A percentile compares a stretch with the other conserved stretches of the same genome.
Conservation (phyloP, 1,140 invertebrate genomes). For the Laupala kohalensis region DNA sequence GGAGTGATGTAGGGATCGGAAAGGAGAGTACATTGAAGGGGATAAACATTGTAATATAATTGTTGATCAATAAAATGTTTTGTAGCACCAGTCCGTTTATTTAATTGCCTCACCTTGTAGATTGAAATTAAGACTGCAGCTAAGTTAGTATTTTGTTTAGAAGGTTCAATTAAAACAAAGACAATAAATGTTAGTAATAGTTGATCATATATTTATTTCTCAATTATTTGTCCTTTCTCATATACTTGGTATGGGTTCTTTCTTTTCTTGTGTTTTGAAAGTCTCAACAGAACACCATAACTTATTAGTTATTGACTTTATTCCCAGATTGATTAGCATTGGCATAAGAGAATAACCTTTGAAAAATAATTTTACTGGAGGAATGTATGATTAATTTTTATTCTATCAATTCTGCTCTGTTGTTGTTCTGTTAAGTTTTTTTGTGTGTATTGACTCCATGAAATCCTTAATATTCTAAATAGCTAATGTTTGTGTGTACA, state of each 20-base stretch:
- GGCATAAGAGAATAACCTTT: too few species aligned
- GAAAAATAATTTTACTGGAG: too few species aligned
- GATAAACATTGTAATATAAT: background rate
- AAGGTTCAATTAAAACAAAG: background rate
- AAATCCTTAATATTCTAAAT: background rate
- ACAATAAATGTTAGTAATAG: background rate
- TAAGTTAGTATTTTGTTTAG: background rate
- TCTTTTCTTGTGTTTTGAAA: too few species aligned
- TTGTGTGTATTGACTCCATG: too few species aligned
- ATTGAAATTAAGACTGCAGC: too few species aligned
- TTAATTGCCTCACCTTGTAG: background rate
- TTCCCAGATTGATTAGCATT: too few species aligned
- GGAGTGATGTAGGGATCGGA: slow-evolving; percentile 13
- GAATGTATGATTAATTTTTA: too few species aligned
- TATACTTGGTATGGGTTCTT: too few species aligned
- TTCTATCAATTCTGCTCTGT: too few species aligned
- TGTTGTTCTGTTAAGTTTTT: too few species aligned
- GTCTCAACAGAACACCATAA: too few species aligned
- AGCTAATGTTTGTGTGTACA: background rate
- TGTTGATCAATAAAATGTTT: slow-evolving; percentile 16
- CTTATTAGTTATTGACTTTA: too few species aligned
- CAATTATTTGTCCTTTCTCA: background rate
- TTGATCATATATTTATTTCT: background rate
- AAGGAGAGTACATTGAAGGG: background rate
- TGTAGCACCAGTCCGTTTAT: slow-evolving; percentile 24